Evolutionary conservation across 2,113 vertebrate genomes (phyloP).

Genomic region (Cettia cetti): DNA sequence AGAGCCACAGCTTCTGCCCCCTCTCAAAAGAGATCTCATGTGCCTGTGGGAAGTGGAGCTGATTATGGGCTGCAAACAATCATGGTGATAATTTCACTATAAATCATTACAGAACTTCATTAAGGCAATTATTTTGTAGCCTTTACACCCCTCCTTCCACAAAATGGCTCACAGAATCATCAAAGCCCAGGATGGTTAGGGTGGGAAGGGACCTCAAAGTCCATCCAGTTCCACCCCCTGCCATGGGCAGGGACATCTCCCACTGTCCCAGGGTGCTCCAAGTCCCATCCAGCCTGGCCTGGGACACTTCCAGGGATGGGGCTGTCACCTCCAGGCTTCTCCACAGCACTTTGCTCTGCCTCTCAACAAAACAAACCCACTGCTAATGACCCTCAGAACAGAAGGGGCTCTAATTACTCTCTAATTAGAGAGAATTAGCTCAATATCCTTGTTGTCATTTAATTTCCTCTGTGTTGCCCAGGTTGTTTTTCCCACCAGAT

Average conservation of each 20-base stretch:
- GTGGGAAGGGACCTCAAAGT: background rate
- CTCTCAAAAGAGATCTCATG: background rate
- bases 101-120: background rate
- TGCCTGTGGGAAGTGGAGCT: background rate
- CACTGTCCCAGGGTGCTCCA: background rate
- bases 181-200: background rate
- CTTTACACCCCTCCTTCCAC: background rate
- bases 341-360: background rate
- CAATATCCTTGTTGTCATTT: fast-evolving
- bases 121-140: background rate
- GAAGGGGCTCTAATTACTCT: background rate
- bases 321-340: background rate
- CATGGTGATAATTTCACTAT: fast-evolving
- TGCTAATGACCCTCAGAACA: background rate
- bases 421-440: background rate
- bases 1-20: background rate
- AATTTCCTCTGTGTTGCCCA: background rate
- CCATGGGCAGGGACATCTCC: background rate
- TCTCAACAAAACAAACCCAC: background rate
- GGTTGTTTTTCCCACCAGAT: background rate
- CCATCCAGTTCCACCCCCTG: fast-evolving
- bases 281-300: fast-evolving
- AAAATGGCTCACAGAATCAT: background rate
- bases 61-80: background rate
- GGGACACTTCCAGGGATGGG: background rate